Conservation (phyloP, 2,113 vertebrate genomes). For the Grammomys surdaster region DNA sequence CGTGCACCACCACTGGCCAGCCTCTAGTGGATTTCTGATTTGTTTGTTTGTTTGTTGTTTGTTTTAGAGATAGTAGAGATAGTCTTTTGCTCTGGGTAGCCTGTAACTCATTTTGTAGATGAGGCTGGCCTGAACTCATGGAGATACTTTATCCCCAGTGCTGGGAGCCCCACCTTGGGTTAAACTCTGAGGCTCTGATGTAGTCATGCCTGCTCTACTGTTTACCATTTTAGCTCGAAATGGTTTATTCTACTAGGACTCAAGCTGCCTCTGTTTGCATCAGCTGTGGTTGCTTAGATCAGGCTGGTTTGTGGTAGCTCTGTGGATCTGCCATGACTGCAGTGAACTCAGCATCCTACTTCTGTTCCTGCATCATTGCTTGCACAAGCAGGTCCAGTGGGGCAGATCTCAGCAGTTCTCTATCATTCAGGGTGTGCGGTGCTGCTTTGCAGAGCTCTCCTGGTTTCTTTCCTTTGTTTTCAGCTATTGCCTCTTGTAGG, state of each 20-base stretch:
- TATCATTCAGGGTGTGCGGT: not conserved
- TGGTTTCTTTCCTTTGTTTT: too few relatives aligned
- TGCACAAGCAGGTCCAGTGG: too few relatives aligned
- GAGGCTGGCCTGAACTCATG: not conserved
- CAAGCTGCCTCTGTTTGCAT: not conserved
- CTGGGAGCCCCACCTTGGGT: not conserved
- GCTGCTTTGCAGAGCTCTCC: not conserved
- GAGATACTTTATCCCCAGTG: not conserved
- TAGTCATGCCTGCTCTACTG: not conserved
- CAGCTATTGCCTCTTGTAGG: not conserved
- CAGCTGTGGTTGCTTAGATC: not conserved
- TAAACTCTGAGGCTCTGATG: not conserved
- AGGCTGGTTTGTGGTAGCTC: not conserved
- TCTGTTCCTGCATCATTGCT: too few relatives aligned
- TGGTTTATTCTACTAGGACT: too few relatives aligned
- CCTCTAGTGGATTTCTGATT: not conserved
- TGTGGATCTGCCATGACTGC: not conserved
- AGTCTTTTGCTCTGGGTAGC: not conserved
- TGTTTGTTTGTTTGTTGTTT: not conserved
- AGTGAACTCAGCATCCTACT: not conserved
- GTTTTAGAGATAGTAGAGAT: not conserved
- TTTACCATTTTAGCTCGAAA: not conserved
- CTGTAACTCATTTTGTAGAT: not conserved
- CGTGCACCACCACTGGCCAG: too few relatives aligned
- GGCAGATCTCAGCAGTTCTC: not conserved